These are phyloP conservation scores for Pachycephala philippinensis DNA, from an alignment of 2,113 vertebrate genomes.

Conservation along the genomic window DNA sequence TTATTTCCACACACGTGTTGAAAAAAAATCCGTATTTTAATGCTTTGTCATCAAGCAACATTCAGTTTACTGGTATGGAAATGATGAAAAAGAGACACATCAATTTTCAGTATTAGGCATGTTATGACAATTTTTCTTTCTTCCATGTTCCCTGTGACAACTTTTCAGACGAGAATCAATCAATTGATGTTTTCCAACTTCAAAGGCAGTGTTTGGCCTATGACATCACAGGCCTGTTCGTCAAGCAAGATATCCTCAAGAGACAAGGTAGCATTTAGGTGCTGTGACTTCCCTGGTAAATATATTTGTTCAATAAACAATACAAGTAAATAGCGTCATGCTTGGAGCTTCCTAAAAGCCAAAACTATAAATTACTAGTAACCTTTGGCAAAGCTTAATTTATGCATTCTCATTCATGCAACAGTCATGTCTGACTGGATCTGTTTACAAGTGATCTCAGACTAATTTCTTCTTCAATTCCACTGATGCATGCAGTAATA, in stretches of 20 bases:
- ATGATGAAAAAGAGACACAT: not conserved
- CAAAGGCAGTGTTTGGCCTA: slow-evolving; percentile 27
- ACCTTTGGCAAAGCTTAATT: slow-evolving; percentile 14
- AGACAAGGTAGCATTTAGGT: not conserved
- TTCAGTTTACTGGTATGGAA: not conserved
- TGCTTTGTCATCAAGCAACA: not conserved
- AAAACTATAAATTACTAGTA: slow-evolving; percentile 18
- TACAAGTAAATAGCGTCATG: not conserved
- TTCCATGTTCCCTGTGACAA: not conserved
- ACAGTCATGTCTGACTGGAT: slow-evolving; percentile 23
- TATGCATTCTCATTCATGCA: not conserved
- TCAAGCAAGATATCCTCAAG: not conserved
- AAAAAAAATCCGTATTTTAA: not conserved
- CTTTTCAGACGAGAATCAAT: slow-evolving; percentile 17
- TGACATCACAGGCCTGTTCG: not conserved
- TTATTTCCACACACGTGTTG: not conserved
- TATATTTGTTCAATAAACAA: not conserved
- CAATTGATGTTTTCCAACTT: slow-evolving; percentile 14
- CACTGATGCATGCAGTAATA: slow-evolving; percentile 2
- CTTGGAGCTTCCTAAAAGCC: not conserved
- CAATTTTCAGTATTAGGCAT: not conserved
- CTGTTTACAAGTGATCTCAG: slow-evolving; percentile 12
- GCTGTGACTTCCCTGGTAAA: not conserved
- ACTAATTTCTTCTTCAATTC: slow-evolving; percentile 14
- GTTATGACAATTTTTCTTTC: slow-evolving; percentile 24